Conservation (phyloP, 2,113 vertebrate genomes). For the Ovis aries region ARS-UI_Ramb_v3.0 NC_056066.1:79509001-79509500, state of each 20-base stretch:
- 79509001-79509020: background rate
- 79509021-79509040: rapidly evolving
- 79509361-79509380: rapidly evolving
- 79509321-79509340: background rate
- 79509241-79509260: background rate
- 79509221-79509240: background rate
- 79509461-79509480: background rate
- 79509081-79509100: rapidly evolving
- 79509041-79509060: background rate
- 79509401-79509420: rapidly evolving
- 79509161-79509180: background rate
- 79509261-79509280: background rate
- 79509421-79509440: too few species aligned
- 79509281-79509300: background rate
- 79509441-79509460: background rate
- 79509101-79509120: background rate
- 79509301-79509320: background rate
- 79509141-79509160: background rate
- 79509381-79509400: rapidly evolving
- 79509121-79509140: background rate
- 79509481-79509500: background rate
- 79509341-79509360: background rate
- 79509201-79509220: background rate
- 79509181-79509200: background rate
- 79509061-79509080: rapidly evolving